Evolutionary conservation across 2,113 vertebrate genomes (phyloP).

Genomic region (Nycticebus coucang): DNA sequence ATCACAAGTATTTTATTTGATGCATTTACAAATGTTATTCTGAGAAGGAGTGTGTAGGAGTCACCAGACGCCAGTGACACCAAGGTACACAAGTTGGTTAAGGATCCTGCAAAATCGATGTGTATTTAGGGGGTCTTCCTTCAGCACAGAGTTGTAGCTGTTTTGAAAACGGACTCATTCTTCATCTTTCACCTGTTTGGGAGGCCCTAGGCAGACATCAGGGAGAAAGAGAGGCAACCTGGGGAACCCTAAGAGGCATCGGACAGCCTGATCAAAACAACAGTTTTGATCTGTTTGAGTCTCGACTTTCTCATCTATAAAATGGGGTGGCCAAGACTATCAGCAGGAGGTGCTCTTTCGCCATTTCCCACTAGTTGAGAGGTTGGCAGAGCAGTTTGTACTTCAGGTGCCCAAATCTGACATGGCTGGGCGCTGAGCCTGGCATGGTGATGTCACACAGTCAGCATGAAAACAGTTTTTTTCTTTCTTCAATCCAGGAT

Average conservation of each 20-base stretch:
- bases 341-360: constrained; percentile 39
- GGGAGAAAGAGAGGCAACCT: not conserved
- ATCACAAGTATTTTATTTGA: not conserved
- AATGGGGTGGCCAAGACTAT: not conserved
- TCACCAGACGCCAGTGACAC: not conserved
- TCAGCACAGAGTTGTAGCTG: not conserved
- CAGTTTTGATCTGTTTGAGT: not conserved
- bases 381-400: not conserved
- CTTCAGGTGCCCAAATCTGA: not conserved
- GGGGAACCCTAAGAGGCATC: not conserved
- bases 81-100: not conserved
- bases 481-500: not conserved
- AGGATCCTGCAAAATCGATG: not conserved
- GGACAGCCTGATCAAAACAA: too few species aligned
- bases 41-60: not conserved
- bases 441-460: not conserved
- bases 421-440: not conserved
- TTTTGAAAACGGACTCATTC: constrained; percentile 24
- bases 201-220: not conserved
- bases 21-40: not conserved
- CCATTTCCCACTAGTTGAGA: not conserved
- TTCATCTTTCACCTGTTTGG: not conserved
- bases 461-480: not conserved
- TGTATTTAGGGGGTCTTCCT: not conserved
- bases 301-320: constrained; percentile 17